Conservation (phyloP, 2,888 invertebrate genomes). For the Acrobasis suavella region DNA sequence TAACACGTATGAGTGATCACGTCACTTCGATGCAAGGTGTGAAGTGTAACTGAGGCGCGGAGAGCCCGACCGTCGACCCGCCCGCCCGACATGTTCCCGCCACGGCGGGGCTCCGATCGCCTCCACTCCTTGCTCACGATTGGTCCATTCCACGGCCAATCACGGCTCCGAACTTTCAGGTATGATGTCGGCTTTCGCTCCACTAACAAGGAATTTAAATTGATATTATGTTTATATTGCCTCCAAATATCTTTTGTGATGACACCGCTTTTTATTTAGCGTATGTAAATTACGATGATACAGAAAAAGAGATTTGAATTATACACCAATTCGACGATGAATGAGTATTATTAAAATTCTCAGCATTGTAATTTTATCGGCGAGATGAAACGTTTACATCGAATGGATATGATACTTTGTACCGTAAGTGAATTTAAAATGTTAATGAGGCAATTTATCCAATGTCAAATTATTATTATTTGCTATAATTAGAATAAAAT, state of each 20-base stretch:
- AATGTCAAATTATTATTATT: slow-evolving; percentile 19
- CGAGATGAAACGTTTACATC: slow-evolving; percentile 49
- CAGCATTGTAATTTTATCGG: slow-evolving; percentile 57
- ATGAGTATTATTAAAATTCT: slow-evolving; percentile 70
- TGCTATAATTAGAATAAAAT: slow-evolving; percentile 6
- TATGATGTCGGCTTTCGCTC: slow-evolving; percentile 82
- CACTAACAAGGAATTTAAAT: slow-evolving; percentile 83
- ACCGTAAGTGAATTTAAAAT: slow-evolving; percentile 37
- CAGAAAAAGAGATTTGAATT: slow-evolving; percentile 79
- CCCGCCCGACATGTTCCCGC: slow-evolving; percentile 50
- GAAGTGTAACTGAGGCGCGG: slow-evolving; percentile 75
- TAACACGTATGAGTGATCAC: slow-evolving; percentile 57
- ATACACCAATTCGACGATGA: slow-evolving; percentile 72
- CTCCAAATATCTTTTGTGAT: slow-evolving; percentile 83
- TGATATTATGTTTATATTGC: slow-evolving; percentile 83
- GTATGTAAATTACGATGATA: slow-evolving; percentile 80
- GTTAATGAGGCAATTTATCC: slow-evolving; percentile 31
- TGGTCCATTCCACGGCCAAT: slow-evolving; percentile 63
- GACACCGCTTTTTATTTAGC: slow-evolving; percentile 83
- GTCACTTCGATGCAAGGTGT: slow-evolving; percentile 71
- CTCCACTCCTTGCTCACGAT: slow-evolving; percentile 42
- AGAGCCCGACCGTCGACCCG: slow-evolving; percentile 48
- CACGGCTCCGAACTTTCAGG: slow-evolving; percentile 55
- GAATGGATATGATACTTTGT: slow-evolving; percentile 37
- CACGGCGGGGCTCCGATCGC: slow-evolving; percentile 42